These are phyloP conservation scores for Leuctra nigra DNA, from an alignment of 2,888 invertebrate genomes.

Conservation along the genomic window DNA sequence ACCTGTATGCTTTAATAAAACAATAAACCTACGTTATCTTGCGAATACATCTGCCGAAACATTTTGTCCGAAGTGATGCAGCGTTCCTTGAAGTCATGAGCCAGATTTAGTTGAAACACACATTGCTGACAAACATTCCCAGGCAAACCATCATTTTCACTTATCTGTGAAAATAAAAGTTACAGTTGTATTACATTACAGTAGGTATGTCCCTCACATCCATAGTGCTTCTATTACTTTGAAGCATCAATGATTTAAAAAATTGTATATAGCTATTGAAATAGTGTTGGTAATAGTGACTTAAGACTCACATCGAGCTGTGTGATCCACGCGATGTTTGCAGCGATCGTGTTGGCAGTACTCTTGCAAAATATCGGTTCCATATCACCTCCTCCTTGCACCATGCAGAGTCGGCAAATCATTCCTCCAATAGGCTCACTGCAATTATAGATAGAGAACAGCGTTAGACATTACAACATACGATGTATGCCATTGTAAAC, in stretches of 20 bases:
- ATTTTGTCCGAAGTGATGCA: background rate
- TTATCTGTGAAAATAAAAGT: no score
- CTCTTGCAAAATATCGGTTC: background rate
- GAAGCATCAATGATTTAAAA: no score
- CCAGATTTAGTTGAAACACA: background rate
- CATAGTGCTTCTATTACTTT: no score
- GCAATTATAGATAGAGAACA: no score
- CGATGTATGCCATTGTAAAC: no score
- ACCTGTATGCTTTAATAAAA: no score
- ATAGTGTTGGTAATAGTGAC: background rate
- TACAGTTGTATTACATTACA: no score
- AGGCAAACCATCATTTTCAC: background rate
- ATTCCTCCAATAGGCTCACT: no score
- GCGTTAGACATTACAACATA: no score
- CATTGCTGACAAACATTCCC: background rate
- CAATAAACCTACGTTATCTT: no score
- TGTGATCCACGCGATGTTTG: background rate
- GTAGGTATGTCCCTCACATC: no score
- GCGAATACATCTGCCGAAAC: no score
- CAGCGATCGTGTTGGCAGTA: background rate
- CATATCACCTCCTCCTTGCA: background rate
- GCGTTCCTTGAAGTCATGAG: background rate
- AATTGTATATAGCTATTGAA: background rate
- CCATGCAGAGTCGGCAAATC: conserved; percentile 1
- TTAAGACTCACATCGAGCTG: background rate